Evolutionary conservation across 1,140 invertebrate species (phyloP).

Genomic region (Bombus sylvicola): DNA sequence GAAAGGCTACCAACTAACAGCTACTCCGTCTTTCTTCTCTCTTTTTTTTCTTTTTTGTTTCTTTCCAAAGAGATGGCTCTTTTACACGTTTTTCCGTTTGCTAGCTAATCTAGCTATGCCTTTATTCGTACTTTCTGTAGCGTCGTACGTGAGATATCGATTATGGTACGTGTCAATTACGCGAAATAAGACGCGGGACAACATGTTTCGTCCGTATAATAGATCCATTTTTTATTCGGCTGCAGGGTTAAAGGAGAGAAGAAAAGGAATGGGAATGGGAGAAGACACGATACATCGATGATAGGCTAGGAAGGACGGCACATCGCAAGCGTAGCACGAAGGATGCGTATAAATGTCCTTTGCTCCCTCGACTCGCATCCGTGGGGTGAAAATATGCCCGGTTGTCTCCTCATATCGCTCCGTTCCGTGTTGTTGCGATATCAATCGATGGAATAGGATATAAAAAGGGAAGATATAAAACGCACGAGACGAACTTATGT

Average conservation of each 20-base stretch:
- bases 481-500: constrained; percentile 14
- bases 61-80: neutral
- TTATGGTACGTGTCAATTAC: neutral
- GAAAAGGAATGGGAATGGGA: neutral
- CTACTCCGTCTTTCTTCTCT: neutral
- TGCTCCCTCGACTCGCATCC: constrained; percentile 13
- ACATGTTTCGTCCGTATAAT: neutral
- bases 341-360: constrained; percentile 43
- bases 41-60: neutral
- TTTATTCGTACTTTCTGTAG: neutral
- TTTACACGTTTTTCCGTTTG: neutral
- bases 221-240: neutral
- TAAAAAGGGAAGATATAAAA: constrained; percentile 20
- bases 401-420: constrained; percentile 27
- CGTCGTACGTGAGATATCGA: neutral
- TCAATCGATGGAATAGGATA: constrained; percentile 26
- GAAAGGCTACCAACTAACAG: neutral
- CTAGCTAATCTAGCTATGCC: too few relatives aligned
- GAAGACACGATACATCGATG: constrained; percentile 1
- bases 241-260: neutral
- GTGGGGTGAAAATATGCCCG: constrained; percentile 46
- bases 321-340: neutral
- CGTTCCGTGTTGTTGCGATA: constrained; percentile 23
- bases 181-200: neutral
- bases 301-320: neutral